Conservation (phyloP, 1,140 invertebrate species). For the Heterodera schachtii region DNA sequence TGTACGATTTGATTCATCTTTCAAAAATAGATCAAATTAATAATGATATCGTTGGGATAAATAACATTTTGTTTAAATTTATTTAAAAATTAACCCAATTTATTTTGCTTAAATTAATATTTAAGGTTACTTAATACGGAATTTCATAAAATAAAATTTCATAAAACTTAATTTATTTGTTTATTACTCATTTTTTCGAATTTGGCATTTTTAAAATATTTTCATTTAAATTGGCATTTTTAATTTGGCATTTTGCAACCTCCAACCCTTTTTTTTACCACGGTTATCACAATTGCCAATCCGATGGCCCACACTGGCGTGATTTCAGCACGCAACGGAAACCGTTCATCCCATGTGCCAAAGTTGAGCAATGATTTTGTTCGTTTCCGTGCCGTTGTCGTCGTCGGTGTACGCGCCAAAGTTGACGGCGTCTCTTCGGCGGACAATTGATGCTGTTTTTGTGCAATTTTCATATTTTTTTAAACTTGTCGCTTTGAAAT, state of each 20-base stretch:
- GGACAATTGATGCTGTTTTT: no score
- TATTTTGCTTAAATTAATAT: no score
- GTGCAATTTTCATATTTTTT: no score
- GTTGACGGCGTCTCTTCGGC: neutral
- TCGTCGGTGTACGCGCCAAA: neutral
- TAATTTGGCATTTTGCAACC: no score
- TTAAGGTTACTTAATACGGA: no score
- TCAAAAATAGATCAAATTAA: no score
- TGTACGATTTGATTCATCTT: no score
- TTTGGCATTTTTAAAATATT: neutral
- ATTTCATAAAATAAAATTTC: no score
- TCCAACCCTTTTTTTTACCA: slow-evolving; percentile 39
- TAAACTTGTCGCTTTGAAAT: no score
- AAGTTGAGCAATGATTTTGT: neutral
- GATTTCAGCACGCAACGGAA: slow-evolving; percentile 16
- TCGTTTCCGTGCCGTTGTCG: neutral
- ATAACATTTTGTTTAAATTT: no score
- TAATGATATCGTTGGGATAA: no score
- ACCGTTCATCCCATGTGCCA: slow-evolving; percentile 20
- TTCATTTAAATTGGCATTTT: neutral
- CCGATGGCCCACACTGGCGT: slow-evolving; percentile 43
- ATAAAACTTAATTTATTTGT: neutral
- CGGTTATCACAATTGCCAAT: slow-evolving; percentile 34
- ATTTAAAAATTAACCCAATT: no score
- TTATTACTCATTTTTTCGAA: neutral